A percentile compares a stretch with the other conserved stretches of the same genome.
These are phyloP conservation scores for Centrocercus urophasianus DNA, from an alignment of 2,113 vertebrate genomes.

Conservation along the genomic window DNA sequence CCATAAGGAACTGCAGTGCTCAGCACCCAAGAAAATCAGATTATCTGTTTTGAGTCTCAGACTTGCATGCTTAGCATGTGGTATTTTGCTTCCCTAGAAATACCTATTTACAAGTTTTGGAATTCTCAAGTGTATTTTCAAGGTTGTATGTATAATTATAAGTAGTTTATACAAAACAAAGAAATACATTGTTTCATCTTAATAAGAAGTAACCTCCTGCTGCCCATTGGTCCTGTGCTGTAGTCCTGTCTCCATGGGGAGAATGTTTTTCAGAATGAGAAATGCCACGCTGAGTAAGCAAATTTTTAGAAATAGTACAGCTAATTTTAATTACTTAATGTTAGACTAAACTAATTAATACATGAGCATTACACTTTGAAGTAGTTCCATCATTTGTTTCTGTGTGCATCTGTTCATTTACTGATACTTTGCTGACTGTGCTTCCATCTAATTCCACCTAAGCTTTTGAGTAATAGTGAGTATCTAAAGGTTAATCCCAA, in stretches of 20 bases:
- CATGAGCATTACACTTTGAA: background rate
- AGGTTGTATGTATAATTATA: background rate
- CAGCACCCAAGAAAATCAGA: background rate
- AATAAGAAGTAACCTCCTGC: background rate
- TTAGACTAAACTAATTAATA: background rate
- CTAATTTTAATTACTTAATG: background rate
- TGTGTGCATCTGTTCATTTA: background rate
- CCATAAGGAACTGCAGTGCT: fast-evolving
- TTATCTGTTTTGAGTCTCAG: background rate
- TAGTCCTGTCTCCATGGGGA: background rate
- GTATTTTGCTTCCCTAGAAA: background rate
- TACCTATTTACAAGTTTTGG: background rate
- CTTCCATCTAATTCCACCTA: background rate
- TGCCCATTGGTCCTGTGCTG: background rate
- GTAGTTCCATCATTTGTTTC: background rate
- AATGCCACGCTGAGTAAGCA: fast-evolving
- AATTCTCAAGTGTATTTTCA: background rate
- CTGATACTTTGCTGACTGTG: background rate
- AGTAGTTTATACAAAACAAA: background rate
- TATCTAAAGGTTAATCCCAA: conserved; percentile 46
- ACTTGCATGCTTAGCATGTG: background rate
- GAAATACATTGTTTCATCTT: background rate
- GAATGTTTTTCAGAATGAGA: background rate
- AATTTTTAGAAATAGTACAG: background rate
- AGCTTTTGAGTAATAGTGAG: background rate